These are phyloP conservation scores for Spilogale gracilis DNA, from an alignment of 2,113 vertebrate species.

Conservation along the genomic window DNA sequence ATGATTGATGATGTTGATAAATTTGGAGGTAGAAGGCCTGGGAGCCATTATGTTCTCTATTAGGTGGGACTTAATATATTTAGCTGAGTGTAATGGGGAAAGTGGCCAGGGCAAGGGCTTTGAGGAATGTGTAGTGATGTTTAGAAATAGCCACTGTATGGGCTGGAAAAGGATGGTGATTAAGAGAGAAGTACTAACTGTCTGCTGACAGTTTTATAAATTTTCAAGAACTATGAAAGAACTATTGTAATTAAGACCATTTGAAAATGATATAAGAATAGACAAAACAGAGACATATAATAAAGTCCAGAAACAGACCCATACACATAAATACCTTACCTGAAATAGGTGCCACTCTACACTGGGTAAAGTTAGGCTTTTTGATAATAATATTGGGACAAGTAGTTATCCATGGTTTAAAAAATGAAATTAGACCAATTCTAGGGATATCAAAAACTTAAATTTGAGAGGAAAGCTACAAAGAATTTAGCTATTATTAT, in stretches of 20 bases:
- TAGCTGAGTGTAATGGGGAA: constrained; percentile 22
- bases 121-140: background rate
- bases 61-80: constrained; percentile 55
- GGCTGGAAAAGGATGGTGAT: background rate
- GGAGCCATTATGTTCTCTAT: constrained; percentile 68
- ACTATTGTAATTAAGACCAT: background rate
- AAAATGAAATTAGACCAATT: background rate
- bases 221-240: constrained; percentile 5
- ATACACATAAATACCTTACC: background rate
- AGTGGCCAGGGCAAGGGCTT: background rate
- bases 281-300: background rate
- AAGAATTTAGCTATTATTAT: background rate
- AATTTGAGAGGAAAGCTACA: background rate
- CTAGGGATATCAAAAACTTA: background rate
- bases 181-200: background rate
- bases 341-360: background rate
- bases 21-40: background rate
- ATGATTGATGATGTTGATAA: constrained; percentile 58
- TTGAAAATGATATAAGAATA: constrained; percentile 31
- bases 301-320: background rate
- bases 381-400: background rate
- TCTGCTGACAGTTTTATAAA: constrained; percentile 12
- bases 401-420: background rate
- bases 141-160: constrained; percentile 40
- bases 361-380: background rate